phyloP scores from a whole-genome alignment of 2,888 invertebrate species.

The Aplocera efformata region DNA sequence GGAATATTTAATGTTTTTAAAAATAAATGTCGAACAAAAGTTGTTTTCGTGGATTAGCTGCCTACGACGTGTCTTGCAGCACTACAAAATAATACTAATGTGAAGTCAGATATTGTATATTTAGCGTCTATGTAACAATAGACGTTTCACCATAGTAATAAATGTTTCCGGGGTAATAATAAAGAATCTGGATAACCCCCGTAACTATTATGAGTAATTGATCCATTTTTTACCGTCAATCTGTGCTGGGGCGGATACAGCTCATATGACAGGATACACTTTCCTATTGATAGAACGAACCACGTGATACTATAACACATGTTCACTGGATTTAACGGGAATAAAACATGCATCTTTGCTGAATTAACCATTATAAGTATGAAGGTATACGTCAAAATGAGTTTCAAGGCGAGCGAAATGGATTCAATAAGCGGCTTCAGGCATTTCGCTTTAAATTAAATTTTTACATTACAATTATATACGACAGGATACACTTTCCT shows the following conservation, averaged over 20 bases:
- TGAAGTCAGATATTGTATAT: background rate
- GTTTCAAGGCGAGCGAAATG: too few relatives aligned
- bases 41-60: too few relatives aligned
- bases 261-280: conserved; percentile 77
- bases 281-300: conserved; percentile 64
- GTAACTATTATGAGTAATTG: conserved; percentile 73
- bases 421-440: too few relatives aligned
- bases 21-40: too few relatives aligned
- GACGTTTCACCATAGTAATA: conserved; percentile 54
- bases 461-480: too few relatives aligned
- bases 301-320: conserved; percentile 66
- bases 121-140: too few relatives aligned
- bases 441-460: too few relatives aligned
- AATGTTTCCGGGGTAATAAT: conserved; percentile 75
- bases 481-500: conserved; percentile 75
- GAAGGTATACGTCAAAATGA: too few relatives aligned
- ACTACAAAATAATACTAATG: too few relatives aligned
- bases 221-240: conserved; percentile 72
- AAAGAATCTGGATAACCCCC: conserved; percentile 65
- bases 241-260: conserved; percentile 74
- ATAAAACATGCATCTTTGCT: conserved; percentile 6
- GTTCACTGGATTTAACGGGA: conserved; percentile 30
- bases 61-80: too few relatives aligned
- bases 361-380: background rate
- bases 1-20: too few relatives aligned